Evolutionary conservation across 1,140 invertebrate genomes (phyloP), one percentile per base, ranked within the genome.

Genomic region (Euglossa dilemma): DNA sequence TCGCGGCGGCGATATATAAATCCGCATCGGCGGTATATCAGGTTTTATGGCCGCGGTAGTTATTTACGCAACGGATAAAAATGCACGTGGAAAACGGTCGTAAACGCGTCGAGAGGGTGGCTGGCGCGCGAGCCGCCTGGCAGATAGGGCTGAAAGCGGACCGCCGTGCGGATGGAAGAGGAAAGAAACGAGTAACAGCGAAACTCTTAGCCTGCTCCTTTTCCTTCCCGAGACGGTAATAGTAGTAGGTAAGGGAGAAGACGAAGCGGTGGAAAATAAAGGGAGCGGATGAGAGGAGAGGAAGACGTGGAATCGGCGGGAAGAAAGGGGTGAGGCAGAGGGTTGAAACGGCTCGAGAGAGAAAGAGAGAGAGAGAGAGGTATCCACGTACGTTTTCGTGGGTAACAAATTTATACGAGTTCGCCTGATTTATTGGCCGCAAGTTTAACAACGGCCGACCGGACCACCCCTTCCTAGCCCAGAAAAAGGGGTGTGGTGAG

Each of bases 341-440:
- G 8, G 3, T 23, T 7, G 56, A 23, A 59, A 79, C 56, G 52
- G 61, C 16, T n/a, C n/a, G n/a, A n/a, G n/a, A n/a, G n/a, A n/a
- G n/a, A n/a, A n/a, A n/a, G n/a, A n/a, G n/a, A 52, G 59, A 82
- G 75, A 36, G 73, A 25, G 50, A 59, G 28, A n/a, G 57, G 12
- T 85, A 85, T 85, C 85, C 88, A 80, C 87, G 87, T 92, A 86
- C 89, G 90, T 92, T 92, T 90, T 91, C 89, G 88, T 87, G 86
- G 86, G 88, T 92, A 91, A 92, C 91, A 92, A 93, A 93, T 92
- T 93, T 93, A 93, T 92, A 92, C 89, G 92, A 91, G 92, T 92
- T 91, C 86, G 87, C 89, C 86, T 92, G 91, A 93, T 91, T 90
- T 90, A 91, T 93, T 85, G 91, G 85, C 89, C 90, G 87, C 91